A percentile compares a stretch with the other conserved stretches of the same genome.
Evolutionary conservation across 1,140 invertebrate species (phyloP).

Genomic region (Saccostrea glomerata): DNA sequence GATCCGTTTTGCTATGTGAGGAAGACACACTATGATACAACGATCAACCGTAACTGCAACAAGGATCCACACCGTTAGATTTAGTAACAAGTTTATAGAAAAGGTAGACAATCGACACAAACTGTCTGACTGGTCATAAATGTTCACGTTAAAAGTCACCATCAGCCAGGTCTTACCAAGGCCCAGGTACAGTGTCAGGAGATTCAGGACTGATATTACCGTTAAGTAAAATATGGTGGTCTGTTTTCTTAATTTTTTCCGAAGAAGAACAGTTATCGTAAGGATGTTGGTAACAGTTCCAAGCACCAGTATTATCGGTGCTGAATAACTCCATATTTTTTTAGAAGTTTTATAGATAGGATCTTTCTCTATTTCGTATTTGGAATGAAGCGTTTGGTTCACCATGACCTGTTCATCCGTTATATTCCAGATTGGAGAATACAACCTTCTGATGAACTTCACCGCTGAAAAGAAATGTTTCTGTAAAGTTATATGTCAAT

Average conservation of each 20-base stretch:
- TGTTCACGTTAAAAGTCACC: conserved; percentile 56
- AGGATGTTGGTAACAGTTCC: conserved; percentile 70
- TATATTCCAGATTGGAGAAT: no score
- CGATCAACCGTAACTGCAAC: conserved; percentile 69
- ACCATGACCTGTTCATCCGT: neutral
- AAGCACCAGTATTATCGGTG: conserved; percentile 63
- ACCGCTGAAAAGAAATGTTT: no score
- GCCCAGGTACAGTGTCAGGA: conserved; percentile 66
- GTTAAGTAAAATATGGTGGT: conserved; percentile 71
- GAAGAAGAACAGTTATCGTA: conserved; percentile 65
- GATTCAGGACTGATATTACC: conserved; percentile 63
- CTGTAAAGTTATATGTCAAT: no score
- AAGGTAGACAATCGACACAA: conserved; percentile 68
- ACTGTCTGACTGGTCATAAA: conserved; percentile 57
- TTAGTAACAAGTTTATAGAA: conserved; percentile 64
- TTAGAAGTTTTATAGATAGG: conserved; percentile 48
- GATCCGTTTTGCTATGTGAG: conserved; percentile 58
- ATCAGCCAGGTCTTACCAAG: conserved; percentile 65
- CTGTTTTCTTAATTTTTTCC: conserved; percentile 57
- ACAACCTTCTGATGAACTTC: no score
- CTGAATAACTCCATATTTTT: conserved; percentile 61
- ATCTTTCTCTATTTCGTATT: neutral
- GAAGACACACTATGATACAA: conserved; percentile 64
- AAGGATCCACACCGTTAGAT: conserved; percentile 66
- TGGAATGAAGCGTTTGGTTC: neutral